Conservation (phyloP, 1,140 invertebrate species). For the Drosophila bocki region DNA sequence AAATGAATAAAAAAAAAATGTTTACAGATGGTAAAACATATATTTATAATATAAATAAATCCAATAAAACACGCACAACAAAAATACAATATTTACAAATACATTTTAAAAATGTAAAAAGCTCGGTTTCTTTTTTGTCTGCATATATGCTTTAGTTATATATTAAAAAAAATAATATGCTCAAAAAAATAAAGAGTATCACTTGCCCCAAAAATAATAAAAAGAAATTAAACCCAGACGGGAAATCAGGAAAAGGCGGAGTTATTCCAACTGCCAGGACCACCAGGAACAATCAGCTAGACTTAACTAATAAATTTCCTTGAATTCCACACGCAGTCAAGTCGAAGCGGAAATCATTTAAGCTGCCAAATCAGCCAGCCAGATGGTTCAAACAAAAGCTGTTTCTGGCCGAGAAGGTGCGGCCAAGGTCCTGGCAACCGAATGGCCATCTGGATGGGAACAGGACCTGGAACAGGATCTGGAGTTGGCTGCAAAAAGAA, state of each 20-base stretch:
- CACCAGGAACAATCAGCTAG: conserved; percentile 57
- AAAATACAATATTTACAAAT: not conserved
- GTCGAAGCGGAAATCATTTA: conserved; percentile 81
- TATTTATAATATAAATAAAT: not conserved
- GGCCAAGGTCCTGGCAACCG: not conserved
- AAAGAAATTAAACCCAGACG: conserved; percentile 31
- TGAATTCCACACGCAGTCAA: conserved; percentile 73
- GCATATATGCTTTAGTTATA: conserved; percentile 31
- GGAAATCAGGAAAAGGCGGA: conserved; percentile 23
- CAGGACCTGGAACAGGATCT: not conserved
- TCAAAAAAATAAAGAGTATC: conserved; percentile 6
- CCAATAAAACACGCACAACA: too few relatives aligned
- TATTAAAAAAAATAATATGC: conserved; percentile 17
- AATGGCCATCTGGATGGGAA: conserved; percentile 59
- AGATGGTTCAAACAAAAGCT: conserved; percentile 61
- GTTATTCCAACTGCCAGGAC: conserved; percentile 16
- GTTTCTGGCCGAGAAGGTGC: conserved; percentile 28
- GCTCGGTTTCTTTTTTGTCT: not conserved
- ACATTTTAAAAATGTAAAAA: not conserved
- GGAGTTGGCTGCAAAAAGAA: conserved; percentile 38
- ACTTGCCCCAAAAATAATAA: conserved; percentile 6
- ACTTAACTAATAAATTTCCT: conserved; percentile 80
- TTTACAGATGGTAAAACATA: not conserved
- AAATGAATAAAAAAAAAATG: too few relatives aligned
- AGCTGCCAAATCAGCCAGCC: conserved; percentile 78